Conservation (phyloP, 2,797 vertebrate species). For the Silurus aristotelis region DNA sequence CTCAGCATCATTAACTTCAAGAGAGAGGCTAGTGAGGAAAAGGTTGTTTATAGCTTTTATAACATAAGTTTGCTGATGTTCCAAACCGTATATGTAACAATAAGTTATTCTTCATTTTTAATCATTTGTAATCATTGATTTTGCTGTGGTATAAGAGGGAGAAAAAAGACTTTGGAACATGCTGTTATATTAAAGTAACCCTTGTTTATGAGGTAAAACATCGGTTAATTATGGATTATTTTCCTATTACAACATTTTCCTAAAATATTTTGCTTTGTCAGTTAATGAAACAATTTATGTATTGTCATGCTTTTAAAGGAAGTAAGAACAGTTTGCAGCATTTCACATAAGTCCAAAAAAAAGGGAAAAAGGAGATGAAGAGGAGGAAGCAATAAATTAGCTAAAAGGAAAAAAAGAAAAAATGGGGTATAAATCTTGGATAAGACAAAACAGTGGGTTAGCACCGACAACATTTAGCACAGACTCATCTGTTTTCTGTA, state of each 20-base stretch:
- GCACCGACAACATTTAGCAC: constrained; percentile 25
- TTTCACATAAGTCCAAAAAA: not conserved
- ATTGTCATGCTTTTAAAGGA: not conserved
- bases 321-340: not conserved
- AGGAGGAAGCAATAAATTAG: not conserved
- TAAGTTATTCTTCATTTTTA: not conserved
- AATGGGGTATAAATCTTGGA: constrained; percentile 6
- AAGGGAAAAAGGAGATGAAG: no score
- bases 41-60: not conserved
- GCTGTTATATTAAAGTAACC: not conserved
- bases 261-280: not conserved
- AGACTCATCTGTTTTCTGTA: constrained; percentile 61
- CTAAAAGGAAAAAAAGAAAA: not conserved
- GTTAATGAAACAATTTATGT: not conserved
- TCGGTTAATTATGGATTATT: not conserved
- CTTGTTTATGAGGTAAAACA: not conserved
- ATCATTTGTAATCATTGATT: not conserved
- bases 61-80: not conserved
- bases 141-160: not conserved
- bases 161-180: not conserved
- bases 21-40: not conserved
- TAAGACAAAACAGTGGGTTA: not conserved
- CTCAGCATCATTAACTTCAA: not conserved
- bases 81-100: not conserved
- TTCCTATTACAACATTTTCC: not conserved